phyloP scores from a whole-genome alignment of 2,113 vertebrate genomes.

The Semnornis frantzii region DNA sequence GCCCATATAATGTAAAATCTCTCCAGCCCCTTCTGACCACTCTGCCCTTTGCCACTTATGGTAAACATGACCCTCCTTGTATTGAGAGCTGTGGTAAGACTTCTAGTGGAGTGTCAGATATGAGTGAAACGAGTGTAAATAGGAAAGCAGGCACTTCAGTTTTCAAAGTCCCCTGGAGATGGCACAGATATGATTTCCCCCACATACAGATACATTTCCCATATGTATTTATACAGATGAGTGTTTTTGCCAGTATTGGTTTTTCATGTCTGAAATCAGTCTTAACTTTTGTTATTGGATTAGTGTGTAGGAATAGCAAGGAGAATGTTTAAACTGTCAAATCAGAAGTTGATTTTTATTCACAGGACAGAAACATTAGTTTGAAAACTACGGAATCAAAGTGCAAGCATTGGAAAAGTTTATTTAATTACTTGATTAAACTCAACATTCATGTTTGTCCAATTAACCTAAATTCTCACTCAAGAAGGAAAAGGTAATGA shows the following conservation, averaged over 20 bases:
- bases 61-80: neutral
- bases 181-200: neutral
- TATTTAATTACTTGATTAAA: neutral
- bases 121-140: neutral
- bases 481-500: neutral
- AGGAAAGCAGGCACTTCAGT: neutral
- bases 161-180: neutral
- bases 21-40: neutral
- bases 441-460: neutral
- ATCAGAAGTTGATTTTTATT: neutral
- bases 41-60: neutral
- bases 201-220: neutral
- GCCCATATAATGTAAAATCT: neutral
- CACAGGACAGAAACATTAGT: neutral
- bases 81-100: neutral
- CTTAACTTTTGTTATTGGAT: neutral
- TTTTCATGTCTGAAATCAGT: neutral
- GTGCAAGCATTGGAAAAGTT: neutral
- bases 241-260: neutral
- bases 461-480: neutral
- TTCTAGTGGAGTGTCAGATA: neutral
- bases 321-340: neutral
- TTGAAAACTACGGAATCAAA: neutral
- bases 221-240: neutral
- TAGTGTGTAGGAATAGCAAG: neutral